These are phyloP conservation scores for Myotis brandtii DNA, from an alignment of 2,113 vertebrate genomes.

Conservation along the genomic window DNA sequence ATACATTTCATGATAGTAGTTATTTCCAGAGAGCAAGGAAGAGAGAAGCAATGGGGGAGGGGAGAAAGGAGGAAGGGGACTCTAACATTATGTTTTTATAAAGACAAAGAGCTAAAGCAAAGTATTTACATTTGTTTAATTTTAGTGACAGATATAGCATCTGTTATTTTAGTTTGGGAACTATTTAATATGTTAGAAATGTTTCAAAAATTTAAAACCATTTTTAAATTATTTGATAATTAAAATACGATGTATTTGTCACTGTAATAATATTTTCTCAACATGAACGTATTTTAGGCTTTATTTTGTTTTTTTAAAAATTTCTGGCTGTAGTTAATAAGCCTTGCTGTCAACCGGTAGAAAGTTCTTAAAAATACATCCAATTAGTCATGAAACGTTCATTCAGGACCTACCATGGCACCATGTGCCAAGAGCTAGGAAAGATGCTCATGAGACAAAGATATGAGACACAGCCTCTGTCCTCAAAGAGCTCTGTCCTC, in stretches of 20 bases:
- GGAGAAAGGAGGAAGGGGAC: too few relatives aligned
- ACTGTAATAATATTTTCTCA: slow-evolving; percentile 46
- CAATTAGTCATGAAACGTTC: background rate
- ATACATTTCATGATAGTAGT: background rate
- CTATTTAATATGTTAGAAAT: background rate
- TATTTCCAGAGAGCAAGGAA: background rate
- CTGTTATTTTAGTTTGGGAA: slow-evolving; percentile 21
- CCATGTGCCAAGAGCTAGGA: background rate
- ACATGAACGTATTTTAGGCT: slow-evolving; percentile 28
- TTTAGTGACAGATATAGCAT: background rate
- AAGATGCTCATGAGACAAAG: background rate
- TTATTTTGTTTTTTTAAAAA: background rate
- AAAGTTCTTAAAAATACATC: slow-evolving; percentile 46
- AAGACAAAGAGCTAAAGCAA: background rate
- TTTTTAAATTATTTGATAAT: slow-evolving; percentile 16
- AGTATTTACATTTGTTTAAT: slow-evolving; percentile 13
- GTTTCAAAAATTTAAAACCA: background rate
- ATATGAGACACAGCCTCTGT: background rate
- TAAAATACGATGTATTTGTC: background rate
- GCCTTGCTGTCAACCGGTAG: background rate
- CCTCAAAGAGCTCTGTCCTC: background rate
- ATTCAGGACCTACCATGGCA: background rate
- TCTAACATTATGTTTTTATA: slow-evolving; percentile 1
- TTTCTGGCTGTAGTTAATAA: background rate
- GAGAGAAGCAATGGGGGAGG: background rate